Conservation (phyloP, 2,113 vertebrate genomes). For the Ariopsis seemanni region DNA sequence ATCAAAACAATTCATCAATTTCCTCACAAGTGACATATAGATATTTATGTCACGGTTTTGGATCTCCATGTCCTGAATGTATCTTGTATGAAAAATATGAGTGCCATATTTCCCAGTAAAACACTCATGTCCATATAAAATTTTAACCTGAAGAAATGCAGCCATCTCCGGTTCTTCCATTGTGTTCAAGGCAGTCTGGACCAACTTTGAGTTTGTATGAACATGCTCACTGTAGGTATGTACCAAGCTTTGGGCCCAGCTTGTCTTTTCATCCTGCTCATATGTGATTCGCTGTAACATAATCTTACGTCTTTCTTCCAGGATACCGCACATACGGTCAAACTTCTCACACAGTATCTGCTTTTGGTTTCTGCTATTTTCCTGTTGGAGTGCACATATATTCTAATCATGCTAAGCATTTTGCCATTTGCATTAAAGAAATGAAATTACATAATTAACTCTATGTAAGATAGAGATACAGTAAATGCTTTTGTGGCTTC, state of each 20-base stretch:
- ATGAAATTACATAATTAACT: neutral
- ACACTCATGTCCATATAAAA: too few species aligned
- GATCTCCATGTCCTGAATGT: too few species aligned
- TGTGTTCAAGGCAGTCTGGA: constrained; percentile 66
- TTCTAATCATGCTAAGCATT: neutral
- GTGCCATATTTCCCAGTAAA: too few species aligned
- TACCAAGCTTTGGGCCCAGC: constrained; percentile 58
- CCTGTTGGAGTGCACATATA: constrained; percentile 54
- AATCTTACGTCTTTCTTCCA: constrained; percentile 71
- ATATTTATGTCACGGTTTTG: too few species aligned
- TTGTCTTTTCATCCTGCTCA: constrained; percentile 72
- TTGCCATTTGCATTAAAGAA: neutral
- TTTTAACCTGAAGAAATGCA: constrained; percentile 73
- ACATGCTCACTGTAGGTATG: constrained; percentile 64
- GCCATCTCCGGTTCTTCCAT: constrained; percentile 75
- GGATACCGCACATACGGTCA: constrained; percentile 63
- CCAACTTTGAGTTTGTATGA: constrained; percentile 68
- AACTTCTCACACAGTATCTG: constrained; percentile 73
- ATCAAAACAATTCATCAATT: too few species aligned
- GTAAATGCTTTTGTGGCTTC: neutral
- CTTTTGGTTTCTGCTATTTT: constrained; percentile 70
- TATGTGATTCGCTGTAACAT: constrained; percentile 70
- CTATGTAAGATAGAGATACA: neutral
- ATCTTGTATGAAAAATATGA: too few species aligned
- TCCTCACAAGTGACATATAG: too few species aligned